Evolutionary conservation across 1,140 invertebrate species (phyloP), one percentile per base, ranked within the genome.

Genomic region (Bombyx mandarina): DNA sequence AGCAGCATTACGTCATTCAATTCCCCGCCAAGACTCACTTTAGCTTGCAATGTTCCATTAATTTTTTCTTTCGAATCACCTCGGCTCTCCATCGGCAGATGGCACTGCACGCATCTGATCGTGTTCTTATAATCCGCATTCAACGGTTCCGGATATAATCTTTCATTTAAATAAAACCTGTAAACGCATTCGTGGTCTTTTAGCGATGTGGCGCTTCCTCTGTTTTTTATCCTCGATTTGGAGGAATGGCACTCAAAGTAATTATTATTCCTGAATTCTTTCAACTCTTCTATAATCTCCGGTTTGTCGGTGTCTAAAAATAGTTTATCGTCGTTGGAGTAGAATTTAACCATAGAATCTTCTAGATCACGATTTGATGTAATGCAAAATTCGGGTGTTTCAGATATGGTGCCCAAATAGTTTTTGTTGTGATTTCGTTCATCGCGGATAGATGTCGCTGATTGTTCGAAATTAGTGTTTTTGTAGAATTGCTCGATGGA

Each of bases 241-340:
- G 71, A 65, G 2, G 81, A 85, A 63, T 88, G 86, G 9, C 83
- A 87, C 62, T 88, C 86, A 54, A 87, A 88, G 57, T 78, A 87
- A 45, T 88, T 81, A 6, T 77, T 72, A 10, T 72, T 57, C 49
- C 86, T 69, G 46, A 88, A 88, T 62, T 82, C 64, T 61, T 79
- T 85, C 49, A 87, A 49, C 8, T 73, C 56, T 26, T 73, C 57
- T 6, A 86, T 66, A 45, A 63, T 79, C 8, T 71, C 62, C 3
- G 59, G 18, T 48, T 74, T 61, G 18, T 77, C 59, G 43, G 57
- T 55, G 52, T 82, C 61, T 35, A 69, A 58, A 22, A 60, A 71
- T 46, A 58, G 65, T 8, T 72, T 47, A 55, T 77, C 73, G 48
- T 63, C 65, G 26, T 75, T 66, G 8, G 66, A 55, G 52, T 62